phyloP scores from a whole-genome alignment of 2,113 vertebrate species.

The Epinephelus moara region DNA sequence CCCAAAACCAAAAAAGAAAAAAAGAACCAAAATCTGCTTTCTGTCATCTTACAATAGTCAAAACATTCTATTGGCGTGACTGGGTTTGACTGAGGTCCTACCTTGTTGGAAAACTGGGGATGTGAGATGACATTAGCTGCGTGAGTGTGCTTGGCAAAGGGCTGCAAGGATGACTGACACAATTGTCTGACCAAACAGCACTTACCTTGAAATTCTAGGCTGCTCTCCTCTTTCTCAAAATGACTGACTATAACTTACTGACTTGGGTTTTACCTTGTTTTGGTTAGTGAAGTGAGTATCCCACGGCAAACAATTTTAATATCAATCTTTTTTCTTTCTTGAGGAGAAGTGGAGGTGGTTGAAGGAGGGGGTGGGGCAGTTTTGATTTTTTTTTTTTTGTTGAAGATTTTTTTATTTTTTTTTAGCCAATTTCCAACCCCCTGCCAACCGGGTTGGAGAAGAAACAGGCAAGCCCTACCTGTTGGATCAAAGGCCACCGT shows the following conservation, averaged over 20 bases:
- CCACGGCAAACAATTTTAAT: conserved; percentile 76
- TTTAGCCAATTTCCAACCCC: conserved; percentile 74
- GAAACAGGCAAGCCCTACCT: conserved; percentile 94
- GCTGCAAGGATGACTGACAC: conserved; percentile 75
- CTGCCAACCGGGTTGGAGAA: conserved; percentile 67
- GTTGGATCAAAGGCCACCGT: conserved; percentile 92
- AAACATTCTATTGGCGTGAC: conserved; percentile 60
- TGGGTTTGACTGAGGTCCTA: conserved; percentile 76
- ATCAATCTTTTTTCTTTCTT: conserved; percentile 68
- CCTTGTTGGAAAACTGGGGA: conserved; percentile 77
- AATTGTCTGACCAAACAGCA: conserved; percentile 81
- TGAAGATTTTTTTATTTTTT: conserved; percentile 55
- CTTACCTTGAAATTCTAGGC: conserved; percentile 83
- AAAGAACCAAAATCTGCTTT: conserved; percentile 61
- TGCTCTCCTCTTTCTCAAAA: conserved; percentile 79
- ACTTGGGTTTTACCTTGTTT: conserved; percentile 84
- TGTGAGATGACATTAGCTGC: conserved; percentile 75
- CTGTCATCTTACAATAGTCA: conserved; percentile 41
- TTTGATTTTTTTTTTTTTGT: conserved; percentile 70
- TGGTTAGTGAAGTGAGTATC: conserved; percentile 84
- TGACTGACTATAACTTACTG: conserved; percentile 87
- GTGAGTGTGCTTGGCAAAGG: conserved; percentile 77
- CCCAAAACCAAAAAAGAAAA: conserved; percentile 57
- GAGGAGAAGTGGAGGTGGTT: conserved; percentile 78
- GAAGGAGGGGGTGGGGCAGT: conserved; percentile 70